phyloP scores from a whole-genome alignment of 2,113 vertebrate species.

The Brachyhypopomus occidentalis region DNA sequence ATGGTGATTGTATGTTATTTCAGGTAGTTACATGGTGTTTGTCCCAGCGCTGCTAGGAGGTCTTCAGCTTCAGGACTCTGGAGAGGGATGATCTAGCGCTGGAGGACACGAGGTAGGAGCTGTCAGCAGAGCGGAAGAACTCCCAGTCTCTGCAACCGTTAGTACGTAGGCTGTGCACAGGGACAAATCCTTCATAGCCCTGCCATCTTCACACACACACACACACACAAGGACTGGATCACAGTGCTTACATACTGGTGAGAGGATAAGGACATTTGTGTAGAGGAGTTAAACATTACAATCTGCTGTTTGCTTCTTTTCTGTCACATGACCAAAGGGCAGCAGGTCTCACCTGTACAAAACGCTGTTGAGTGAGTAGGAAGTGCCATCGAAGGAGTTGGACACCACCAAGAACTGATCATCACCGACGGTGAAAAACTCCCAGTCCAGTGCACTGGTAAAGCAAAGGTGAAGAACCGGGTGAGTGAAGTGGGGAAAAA shows the following conservation, averaged over 20 bases:
- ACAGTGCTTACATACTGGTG: no score
- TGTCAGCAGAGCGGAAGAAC: conserved; percentile 82
- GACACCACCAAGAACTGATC: conserved; percentile 92
- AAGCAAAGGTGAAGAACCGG: conserved; percentile 9
- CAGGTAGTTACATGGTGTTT: not conserved
- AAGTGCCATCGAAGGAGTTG: conserved; percentile 89
- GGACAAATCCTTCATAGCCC: conserved; percentile 95
- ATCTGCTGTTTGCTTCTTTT: no score
- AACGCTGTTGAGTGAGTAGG: conserved; percentile 88
- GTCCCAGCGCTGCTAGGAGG: conserved; percentile 60
- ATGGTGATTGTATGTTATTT: no score
- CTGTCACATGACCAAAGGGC: not conserved
- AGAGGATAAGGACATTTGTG: no score
- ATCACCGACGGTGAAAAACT: conserved; percentile 92
- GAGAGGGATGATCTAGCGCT: conserved; percentile 89
- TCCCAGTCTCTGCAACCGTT: conserved; percentile 96
- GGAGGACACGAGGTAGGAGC: conserved; percentile 92
- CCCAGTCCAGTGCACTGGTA: conserved; percentile 93
- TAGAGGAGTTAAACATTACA: no score
- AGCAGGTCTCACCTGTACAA: conserved; percentile 85
- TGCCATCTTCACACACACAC: conserved; percentile 82
- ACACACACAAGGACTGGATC: conserved; percentile 7
- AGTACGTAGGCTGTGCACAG: conserved; percentile 85
- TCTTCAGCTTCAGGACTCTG: conserved; percentile 88
- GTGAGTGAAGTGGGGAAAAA: not conserved